Evolutionary conservation across 1,140 invertebrate genomes (phyloP).

Genomic region (Heliconius nattereri): DNA sequence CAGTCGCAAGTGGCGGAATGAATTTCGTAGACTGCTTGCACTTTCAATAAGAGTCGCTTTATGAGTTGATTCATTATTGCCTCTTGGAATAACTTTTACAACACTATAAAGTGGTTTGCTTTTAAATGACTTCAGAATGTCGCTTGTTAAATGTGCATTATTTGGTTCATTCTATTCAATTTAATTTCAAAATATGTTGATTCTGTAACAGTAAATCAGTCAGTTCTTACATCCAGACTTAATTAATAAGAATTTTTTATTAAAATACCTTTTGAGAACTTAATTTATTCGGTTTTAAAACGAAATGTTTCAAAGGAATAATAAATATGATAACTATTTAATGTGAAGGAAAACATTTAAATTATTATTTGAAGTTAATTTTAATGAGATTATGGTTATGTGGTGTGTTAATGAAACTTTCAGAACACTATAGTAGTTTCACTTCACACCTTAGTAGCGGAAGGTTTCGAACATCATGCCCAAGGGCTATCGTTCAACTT

Average conservation of each 20-base stretch:
- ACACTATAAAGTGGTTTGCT: conserved; percentile 27
- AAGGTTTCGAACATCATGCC: not conserved
- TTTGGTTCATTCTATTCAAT: not conserved
- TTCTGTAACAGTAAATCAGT: not conserved
- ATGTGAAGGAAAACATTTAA: not conserved
- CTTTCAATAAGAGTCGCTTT: conserved; percentile 70
- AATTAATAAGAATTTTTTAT: not conserved
- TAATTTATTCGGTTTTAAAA: too few species aligned
- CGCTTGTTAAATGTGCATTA: conserved; percentile 2
- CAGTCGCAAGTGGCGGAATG: conserved; percentile 70
- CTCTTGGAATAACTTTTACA: conserved; percentile 53
- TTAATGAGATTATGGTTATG: not conserved
- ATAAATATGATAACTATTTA: not conserved
- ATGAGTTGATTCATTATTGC: conserved; percentile 60
- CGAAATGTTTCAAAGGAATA: too few species aligned
- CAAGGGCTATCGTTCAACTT: not conserved
- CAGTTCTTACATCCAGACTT: not conserved
- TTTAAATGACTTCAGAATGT: conserved; percentile 9
- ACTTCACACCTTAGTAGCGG: not conserved
- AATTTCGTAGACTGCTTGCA: conserved; percentile 72
- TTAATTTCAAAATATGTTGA: not conserved
- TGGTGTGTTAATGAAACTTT: not conserved
- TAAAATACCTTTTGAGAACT: too few species aligned
- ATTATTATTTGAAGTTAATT: too few species aligned
- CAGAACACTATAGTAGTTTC: not conserved